phyloP scores from a whole-genome alignment of 2,113 vertebrate species.

The Engraulis encrasicolus region DNA sequence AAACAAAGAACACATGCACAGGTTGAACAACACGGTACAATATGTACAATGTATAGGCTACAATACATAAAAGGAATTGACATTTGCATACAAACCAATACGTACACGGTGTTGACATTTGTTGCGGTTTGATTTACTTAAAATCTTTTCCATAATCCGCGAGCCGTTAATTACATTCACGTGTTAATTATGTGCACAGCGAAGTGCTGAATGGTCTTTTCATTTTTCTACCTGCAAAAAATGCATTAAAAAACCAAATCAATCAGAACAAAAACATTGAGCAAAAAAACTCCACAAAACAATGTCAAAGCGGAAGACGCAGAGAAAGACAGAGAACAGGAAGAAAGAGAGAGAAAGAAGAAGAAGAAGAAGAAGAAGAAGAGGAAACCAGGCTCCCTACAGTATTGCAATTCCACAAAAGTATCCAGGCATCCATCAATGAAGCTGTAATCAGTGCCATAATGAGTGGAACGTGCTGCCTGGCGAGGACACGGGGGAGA shows the following conservation, averaged over 20 bases:
- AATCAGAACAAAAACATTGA: not conserved
- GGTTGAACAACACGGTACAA: too few species aligned
- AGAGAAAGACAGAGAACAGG: not conserved
- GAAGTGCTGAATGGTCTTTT: too few species aligned
- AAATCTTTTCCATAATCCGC: too few species aligned
- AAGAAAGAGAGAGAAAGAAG: not conserved
- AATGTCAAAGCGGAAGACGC: not conserved
- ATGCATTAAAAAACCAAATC: too few species aligned
- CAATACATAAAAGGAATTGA: not conserved
- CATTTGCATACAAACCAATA: not conserved
- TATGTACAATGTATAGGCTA: too few species aligned
- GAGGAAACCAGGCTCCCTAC: too few species aligned
- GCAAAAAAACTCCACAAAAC: not conserved
- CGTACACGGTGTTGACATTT: not conserved
- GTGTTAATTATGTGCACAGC: too few species aligned
- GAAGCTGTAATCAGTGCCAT: not conserved
- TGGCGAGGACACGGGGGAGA: not conserved
- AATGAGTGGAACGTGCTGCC: not conserved
- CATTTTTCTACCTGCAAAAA: too few species aligned
- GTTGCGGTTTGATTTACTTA: too few species aligned
- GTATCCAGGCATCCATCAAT: not conserved
- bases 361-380: not conserved
- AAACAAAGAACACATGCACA: not conserved
- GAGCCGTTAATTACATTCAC: too few species aligned
- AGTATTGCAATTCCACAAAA: not conserved